These are phyloP conservation scores for Ispidina picta DNA, from an alignment of 2,797 vertebrate genomes.

Conservation along the genomic window DNA sequence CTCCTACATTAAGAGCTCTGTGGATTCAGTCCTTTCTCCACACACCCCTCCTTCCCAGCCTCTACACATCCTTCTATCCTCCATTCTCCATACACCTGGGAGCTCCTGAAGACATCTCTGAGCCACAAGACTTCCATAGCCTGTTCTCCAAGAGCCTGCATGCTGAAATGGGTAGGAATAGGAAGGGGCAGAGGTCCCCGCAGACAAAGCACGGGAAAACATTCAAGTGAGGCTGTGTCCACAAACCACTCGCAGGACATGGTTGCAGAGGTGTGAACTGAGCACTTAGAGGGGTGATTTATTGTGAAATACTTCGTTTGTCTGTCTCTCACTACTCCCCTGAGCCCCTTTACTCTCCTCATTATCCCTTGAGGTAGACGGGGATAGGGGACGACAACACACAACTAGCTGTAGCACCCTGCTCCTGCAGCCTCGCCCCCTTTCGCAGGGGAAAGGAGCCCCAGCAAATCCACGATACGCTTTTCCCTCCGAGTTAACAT, in stretches of 20 bases:
- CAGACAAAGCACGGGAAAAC: not conserved
- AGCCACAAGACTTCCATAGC: not conserved
- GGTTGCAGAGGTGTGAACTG: not conserved
- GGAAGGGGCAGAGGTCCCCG: no score
- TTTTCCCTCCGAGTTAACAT: not conserved
- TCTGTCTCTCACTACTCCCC: no score
- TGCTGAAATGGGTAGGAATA: not conserved
- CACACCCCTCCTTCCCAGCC: not conserved
- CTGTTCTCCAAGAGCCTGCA: not conserved
- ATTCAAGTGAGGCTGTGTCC: not conserved
- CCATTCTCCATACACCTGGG: not conserved
- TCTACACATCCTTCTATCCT: not conserved
- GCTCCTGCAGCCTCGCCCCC: not conserved
- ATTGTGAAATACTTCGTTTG: not conserved
- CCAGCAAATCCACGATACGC: fast-evolving
- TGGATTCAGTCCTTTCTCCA: not conserved
- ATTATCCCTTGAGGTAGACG: not conserved
- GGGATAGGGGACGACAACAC: no score
- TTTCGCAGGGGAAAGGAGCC: not conserved
- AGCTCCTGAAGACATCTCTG: not conserved
- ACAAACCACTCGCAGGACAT: not conserved
- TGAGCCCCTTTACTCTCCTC: not conserved
- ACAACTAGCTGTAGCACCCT: not conserved
- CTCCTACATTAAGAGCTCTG: not conserved
- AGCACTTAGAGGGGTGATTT: not conserved